Percentiles rank a stretch among this genome's conserved stretches.
phyloP scores from a whole-genome alignment of 2,888 invertebrate species.

The Lymantria monacha region DNA sequence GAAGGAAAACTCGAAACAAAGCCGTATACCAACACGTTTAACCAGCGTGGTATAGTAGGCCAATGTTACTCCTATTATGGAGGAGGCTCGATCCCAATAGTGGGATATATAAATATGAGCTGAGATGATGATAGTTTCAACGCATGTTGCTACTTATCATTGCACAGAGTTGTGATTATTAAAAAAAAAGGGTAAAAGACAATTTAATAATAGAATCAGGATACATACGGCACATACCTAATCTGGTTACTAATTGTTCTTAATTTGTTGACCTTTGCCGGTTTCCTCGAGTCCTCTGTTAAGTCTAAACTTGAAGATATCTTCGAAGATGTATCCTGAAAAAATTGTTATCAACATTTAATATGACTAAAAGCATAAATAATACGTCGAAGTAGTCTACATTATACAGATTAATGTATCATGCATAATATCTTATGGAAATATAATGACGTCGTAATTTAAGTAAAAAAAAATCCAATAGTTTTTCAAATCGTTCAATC shows the following conservation, averaged over 20 bases:
- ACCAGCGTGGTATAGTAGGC: no score
- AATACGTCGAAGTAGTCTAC: background rate
- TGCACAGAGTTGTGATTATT: no score
- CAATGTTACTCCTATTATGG: no score
- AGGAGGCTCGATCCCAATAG: no score
- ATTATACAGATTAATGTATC: background rate
- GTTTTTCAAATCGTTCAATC: background rate
- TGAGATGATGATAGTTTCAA: no score
- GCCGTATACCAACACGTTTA: no score
- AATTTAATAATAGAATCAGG: background rate
- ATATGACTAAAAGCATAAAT: no score
- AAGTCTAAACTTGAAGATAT: conserved; percentile 83
- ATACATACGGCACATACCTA: conserved; percentile 71
- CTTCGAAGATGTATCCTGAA: conserved; percentile 82
- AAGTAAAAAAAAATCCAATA: no score
- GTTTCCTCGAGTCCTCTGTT: conserved; percentile 79
- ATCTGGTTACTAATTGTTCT: conserved; percentile 90
- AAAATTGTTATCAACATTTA: conserved; percentile 13
- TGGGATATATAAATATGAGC: no score
- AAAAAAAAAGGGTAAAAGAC: background rate
- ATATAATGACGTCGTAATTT: background rate
- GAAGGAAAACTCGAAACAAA: no score
- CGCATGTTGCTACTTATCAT: no score
- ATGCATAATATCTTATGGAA: background rate
- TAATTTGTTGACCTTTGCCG: conserved; percentile 85